Conservation (phyloP, 2,888 invertebrate genomes). For the Eulithis testata region DNA sequence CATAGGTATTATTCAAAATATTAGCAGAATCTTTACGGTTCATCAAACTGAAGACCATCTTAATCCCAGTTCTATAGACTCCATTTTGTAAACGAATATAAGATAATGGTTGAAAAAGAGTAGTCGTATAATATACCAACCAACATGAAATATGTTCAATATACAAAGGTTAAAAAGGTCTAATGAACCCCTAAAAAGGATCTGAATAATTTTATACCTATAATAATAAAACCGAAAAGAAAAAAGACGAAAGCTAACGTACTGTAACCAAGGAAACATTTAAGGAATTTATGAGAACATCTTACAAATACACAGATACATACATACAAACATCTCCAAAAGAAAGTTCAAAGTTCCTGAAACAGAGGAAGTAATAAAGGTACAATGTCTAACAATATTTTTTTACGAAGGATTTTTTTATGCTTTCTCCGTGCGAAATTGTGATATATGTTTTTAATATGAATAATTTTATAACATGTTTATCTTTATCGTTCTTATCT, state of each 20-base stretch:
- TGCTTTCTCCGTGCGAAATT: slow-evolving; percentile 31
- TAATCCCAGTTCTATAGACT: not conserved
- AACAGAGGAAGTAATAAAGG: slow-evolving; percentile 44
- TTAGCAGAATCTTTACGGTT: too few relatives aligned
- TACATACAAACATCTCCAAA: slow-evolving; percentile 33
- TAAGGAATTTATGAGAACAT: slow-evolving; percentile 44
- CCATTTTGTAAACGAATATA: slow-evolving; percentile 6
- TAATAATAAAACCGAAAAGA: slow-evolving; percentile 40
- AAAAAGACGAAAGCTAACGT: slow-evolving; percentile 43
- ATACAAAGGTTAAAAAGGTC: slow-evolving; percentile 35
- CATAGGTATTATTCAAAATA: too few relatives aligned
- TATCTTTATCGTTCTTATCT: slow-evolving; percentile 22
- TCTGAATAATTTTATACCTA: slow-evolving; percentile 35
- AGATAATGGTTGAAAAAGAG: not conserved
- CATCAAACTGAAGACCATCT: not conserved
- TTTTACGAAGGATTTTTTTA: slow-evolving; percentile 43
- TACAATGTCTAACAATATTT: slow-evolving; percentile 44
- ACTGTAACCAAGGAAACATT: slow-evolving; percentile 46
- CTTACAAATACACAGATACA: slow-evolving; percentile 36
- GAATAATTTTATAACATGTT: slow-evolving; percentile 31
- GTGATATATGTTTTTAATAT: slow-evolving; percentile 41
- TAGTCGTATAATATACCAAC: slow-evolving; percentile 14
- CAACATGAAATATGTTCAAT: slow-evolving; percentile 24
- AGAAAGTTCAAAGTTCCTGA: slow-evolving; percentile 42
- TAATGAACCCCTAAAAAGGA: slow-evolving; percentile 42